Percentiles rank a stretch among this genome's conserved stretches.
Conservation (phyloP, 2,113 vertebrate species). For the Nothocercus julius region DNA sequence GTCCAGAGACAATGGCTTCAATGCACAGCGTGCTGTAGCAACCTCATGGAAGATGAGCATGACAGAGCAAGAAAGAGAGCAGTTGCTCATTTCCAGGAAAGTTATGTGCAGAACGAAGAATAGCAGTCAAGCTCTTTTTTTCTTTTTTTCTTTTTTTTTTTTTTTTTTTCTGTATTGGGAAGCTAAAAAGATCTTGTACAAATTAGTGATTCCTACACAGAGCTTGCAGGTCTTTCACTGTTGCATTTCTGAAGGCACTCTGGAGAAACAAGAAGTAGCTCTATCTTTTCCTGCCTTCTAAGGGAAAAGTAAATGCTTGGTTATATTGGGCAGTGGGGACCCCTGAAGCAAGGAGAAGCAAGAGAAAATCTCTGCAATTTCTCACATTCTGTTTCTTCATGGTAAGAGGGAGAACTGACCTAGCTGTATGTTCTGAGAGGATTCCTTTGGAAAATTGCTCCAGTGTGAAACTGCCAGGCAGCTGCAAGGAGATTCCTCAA, state of each 20-base stretch:
- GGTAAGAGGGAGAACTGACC: neutral
- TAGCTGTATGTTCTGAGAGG: neutral
- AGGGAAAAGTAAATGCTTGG: neutral
- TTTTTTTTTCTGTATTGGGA: neutral
- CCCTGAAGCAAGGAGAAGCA: neutral
- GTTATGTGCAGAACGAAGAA: neutral
- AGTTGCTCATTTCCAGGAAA: neutral
- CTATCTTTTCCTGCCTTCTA: neutral
- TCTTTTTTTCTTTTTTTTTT: fast-evolving
- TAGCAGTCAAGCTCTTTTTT: fast-evolving
- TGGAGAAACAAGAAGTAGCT: neutral
- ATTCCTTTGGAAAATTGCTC: neutral
- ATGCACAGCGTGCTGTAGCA: fast-evolving
- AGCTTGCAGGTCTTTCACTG: neutral
- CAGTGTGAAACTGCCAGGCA: neutral
- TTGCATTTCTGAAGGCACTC: neutral
- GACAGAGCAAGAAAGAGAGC: neutral
- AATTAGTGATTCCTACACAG: neutral
- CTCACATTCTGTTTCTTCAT: neutral
- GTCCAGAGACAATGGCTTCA: neutral
- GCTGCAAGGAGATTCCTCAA: neutral
- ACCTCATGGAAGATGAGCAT: neutral
- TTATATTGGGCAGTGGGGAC: neutral
- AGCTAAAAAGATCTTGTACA: neutral
- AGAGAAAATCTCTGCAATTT: neutral